Evolutionary conservation across 1,140 invertebrate species (phyloP).

Genomic region (Protaetia brevitarsis): DNA sequence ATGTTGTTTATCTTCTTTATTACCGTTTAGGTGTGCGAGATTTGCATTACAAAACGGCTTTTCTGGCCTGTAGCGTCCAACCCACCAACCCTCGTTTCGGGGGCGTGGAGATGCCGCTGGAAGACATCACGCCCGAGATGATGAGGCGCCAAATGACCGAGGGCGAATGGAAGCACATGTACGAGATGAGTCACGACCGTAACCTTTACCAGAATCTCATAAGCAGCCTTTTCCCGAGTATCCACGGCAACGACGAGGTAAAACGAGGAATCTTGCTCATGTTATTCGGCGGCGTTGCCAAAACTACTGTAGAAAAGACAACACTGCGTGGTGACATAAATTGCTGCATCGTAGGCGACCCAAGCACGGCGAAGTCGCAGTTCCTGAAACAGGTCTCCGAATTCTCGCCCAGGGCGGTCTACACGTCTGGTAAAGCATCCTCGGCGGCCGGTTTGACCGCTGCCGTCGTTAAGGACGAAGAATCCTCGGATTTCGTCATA

Average conservation of each 20-base stretch:
- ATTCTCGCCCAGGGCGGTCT: constrained; percentile 93
- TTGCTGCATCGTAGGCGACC: constrained; percentile 97
- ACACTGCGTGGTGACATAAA: constrained; percentile 95
- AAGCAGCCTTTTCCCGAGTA: constrained; percentile 90
- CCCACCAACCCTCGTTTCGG: constrained; percentile 82
- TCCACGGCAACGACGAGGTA: constrained; percentile 98
- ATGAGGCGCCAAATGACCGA: constrained; percentile 90
- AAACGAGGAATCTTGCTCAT: constrained; percentile 94
- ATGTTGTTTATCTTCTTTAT: background rate
- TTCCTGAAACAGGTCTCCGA: constrained; percentile 94
- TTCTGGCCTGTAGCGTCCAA: constrained; percentile 89
- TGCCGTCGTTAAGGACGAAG: constrained; percentile 95
- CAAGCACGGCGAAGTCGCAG: constrained; percentile 97
- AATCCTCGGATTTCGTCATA: constrained; percentile 97
- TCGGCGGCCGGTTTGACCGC: constrained; percentile 97
- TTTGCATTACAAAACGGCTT: constrained; percentile 92
- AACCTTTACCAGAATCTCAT: constrained; percentile 92
- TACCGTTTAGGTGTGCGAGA: constrained; percentile 81
- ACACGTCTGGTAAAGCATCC: constrained; percentile 98
- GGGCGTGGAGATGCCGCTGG: constrained; percentile 70
- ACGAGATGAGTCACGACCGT: constrained; percentile 94
- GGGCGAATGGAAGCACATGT: constrained; percentile 92
- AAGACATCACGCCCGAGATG: constrained; percentile 84
- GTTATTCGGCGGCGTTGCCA: constrained; percentile 96
- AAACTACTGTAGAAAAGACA: constrained; percentile 88